Evolutionary conservation across 2,113 vertebrate genomes (phyloP), one percentile per base, ranked within the genome.

Genomic region (Otocyon megalotis): DNA sequence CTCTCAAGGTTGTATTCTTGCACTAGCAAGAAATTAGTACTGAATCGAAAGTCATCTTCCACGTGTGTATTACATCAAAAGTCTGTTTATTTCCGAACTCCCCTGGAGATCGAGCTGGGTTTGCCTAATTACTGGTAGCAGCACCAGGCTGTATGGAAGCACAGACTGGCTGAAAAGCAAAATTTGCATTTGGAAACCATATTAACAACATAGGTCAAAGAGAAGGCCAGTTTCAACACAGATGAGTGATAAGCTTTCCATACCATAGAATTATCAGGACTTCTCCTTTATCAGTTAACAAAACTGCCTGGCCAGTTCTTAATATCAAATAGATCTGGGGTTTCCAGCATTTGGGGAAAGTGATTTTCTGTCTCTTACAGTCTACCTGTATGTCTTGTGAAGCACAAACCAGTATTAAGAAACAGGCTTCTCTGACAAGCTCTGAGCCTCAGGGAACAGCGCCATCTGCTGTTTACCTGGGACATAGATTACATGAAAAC

Each of bases 391-490:
- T 28, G 48, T 11, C 17, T 35, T 53, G 16, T 50, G 60, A 93
- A 91, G 50, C 58, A 12, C 3, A 92, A 1, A 74, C n/a, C 16
- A 35, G n/a, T 53, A 2, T 28, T 53, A 63, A 37, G 13, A 58
- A n/a, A 71, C 93, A 17, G 6, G 35, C 63, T 48, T 0, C 28
- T 22, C 0, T 9, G 83, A 53, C 60, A 79, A 95, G 16, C 69
- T 63, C 76, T 48, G 30, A 69, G 74, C 28, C 85, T 89, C 98
- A 92, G 97, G 83, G 91, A 96, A 91, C 97, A 98, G 96, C 79
- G 97, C 97, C 98, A 98, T 76, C 98, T 98, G 97, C 97, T 96
- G 98, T 94, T 65, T 22, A 16, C 16, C 72, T 0, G n/a, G 71
- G 24, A 86, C 77, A 94, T 65, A 94, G 74, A 54, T 90, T n/a